Evolutionary conservation across 2,888 invertebrate species (phyloP).

Genomic region (Metallyticus violacea): DNA sequence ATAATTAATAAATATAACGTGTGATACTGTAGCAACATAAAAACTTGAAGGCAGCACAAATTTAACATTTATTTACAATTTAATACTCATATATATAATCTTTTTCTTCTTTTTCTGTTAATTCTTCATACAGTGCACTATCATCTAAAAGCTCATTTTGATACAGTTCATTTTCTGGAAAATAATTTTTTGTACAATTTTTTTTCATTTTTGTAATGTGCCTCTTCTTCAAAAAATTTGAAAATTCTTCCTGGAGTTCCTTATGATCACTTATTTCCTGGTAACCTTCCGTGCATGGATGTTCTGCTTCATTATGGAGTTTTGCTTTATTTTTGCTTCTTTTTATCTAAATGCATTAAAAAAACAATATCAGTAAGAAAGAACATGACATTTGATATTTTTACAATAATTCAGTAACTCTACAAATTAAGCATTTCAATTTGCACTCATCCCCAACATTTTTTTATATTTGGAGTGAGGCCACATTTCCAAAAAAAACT

Average conservation of each 20-base stretch:
- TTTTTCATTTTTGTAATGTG: not conserved
- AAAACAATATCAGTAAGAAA: no score
- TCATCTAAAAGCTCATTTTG: not conserved
- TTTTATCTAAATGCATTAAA: no score
- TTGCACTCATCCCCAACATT: no score
- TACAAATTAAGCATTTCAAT: no score
- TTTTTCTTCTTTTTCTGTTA: not conserved
- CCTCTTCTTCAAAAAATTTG: slow-evolving; percentile 8
- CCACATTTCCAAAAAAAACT: no score
- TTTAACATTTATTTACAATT: not conserved
- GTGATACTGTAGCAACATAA: not conserved
- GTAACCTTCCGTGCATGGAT: not conserved
- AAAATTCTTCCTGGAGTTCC: not conserved
- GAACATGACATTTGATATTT: no score
- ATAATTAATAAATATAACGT: no score
- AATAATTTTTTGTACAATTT: slow-evolving; percentile 8
- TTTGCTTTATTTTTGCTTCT: not conserved
- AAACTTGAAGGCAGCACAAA: not conserved
- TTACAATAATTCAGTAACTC: no score
- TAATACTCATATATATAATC: not conserved
- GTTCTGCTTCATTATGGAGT: not conserved
- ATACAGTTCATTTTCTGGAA: slow-evolving; percentile 17
- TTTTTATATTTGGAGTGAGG: no score
- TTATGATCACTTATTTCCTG: not conserved
- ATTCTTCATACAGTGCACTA: not conserved